Percentiles rank a stretch among this genome's conserved stretches.
These are phyloP conservation scores for Cydia amplana DNA, from an alignment of 1,140 invertebrate genomes.

Conservation along the genomic window DNA sequence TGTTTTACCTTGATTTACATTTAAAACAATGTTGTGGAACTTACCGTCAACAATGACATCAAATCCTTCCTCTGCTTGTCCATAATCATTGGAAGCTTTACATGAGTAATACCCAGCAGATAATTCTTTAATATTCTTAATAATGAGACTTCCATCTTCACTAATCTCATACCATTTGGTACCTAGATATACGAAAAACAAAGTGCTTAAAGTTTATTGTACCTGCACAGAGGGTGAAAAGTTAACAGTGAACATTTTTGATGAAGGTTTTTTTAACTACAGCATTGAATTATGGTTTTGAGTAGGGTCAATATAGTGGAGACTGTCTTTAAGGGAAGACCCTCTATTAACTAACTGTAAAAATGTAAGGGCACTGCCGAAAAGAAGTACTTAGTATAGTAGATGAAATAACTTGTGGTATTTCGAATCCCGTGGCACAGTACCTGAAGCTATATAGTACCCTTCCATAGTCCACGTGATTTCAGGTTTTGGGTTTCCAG, in stretches of 20 bases:
- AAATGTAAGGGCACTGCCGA: too few relatives aligned
- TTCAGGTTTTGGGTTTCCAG: conserved; percentile 49
- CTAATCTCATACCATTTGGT: conserved; percentile 46
- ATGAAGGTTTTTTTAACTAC: too few relatives aligned
- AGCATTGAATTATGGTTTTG: too few relatives aligned
- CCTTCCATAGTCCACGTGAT: conserved; percentile 48
- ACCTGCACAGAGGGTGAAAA: too few relatives aligned
- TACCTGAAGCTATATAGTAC: conserved; percentile 44
- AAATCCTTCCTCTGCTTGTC: conserved; percentile 31
- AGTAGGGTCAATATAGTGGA: too few relatives aligned
- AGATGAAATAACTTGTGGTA: background rate
- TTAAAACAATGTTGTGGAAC: background rate
- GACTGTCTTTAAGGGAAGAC: too few relatives aligned
- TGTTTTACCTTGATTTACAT: too few relatives aligned
- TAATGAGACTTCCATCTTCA: conserved; percentile 45
- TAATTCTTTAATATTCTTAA: conserved; percentile 46
- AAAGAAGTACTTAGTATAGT: background rate
- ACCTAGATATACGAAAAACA: conserved; percentile 40
- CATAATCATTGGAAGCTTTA: conserved; percentile 45
- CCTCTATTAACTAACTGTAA: too few relatives aligned
- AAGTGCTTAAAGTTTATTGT: too few relatives aligned
- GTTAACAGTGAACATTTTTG: too few relatives aligned
- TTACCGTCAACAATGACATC: conserved; percentile 40
- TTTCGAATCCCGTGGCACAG: background rate
- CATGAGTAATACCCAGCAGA: conserved; percentile 43